Evolutionary conservation across 2,797 vertebrate species (phyloP), one percentile per base, ranked within the genome.

Genomic region (Cyprinella venusta): DNA sequence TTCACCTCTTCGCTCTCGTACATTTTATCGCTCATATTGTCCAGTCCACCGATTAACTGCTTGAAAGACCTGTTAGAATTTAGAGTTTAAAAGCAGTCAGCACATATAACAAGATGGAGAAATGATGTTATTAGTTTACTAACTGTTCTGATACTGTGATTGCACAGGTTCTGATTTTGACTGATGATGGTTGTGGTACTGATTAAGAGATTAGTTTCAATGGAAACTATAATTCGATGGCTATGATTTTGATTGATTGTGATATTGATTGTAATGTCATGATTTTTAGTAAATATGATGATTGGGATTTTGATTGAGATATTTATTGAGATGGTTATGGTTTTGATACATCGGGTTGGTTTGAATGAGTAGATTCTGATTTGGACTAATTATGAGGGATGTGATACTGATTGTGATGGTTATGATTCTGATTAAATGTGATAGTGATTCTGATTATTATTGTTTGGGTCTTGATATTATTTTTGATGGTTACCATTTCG

Each of bases 1-100:
- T 99, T 99, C 76, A 97, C 96, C 89, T 98, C 98, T 36, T 97
- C 97, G 69, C 98, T 97, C 89, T 99, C 98, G 1, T 96, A 97
- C 68, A 96, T 96, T 93, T 98, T 98, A 90, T 92, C 97, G 88
- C 97, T 97, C 84, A 98, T 96, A 0, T 98, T 97, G 12, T 99
- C 97, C 86, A 99, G 90, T 50, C 97, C 97, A 68, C 98, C 98
- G 33, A 99, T 98, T 91, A 99, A 93, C 90, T 99, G 97, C 92
- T 99, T 99, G 92, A 99, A 99, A 85, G 98, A 99, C 88, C 98
- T 99, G 94, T 77, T 88, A 93, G 78, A 92, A 80, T 48, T 0
- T 90, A 7, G 59, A 19, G 38, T 19, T 63, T 30, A 54, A 15
- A 15, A 48, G 24, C 56, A 48, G 36, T 54, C 42, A 33, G 26